Percentiles rank a stretch among this genome's conserved stretches.
Conservation (phyloP, 2,113 vertebrate species). For the Nanorana parkeri region DNA sequence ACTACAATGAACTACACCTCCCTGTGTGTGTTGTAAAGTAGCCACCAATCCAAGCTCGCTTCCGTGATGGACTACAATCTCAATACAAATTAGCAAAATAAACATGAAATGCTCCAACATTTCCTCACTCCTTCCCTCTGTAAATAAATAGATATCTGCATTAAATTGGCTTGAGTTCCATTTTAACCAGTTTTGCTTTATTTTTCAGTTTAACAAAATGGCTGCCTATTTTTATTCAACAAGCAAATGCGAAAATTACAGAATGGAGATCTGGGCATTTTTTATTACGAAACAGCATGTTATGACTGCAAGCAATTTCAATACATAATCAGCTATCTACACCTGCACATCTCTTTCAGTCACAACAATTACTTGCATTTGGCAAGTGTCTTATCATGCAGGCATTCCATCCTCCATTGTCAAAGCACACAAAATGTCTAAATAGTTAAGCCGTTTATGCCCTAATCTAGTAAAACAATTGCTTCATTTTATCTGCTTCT, state of each 20-base stretch:
- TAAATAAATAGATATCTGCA: too few relatives aligned
- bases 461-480: slow-evolving; percentile 81
- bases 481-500: slow-evolving; percentile 68
- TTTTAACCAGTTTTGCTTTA: not conserved
- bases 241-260: too few relatives aligned
- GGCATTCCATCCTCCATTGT: slow-evolving; percentile 75
- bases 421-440: slow-evolving; percentile 77
- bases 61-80: too few relatives aligned
- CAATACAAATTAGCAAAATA: too few relatives aligned
- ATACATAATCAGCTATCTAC: slow-evolving; percentile 79
- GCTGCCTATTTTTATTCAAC: not conserved
- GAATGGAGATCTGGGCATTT: not conserved
- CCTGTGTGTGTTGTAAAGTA: too few relatives aligned
- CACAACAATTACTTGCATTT: slow-evolving; percentile 68
- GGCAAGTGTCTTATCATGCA: slow-evolving; percentile 8
- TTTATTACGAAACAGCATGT: slow-evolving; percentile 65
- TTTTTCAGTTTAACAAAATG: not conserved
- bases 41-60: too few relatives aligned
- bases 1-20: too few relatives aligned
- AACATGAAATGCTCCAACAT: too few relatives aligned
- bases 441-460: slow-evolving; percentile 71
- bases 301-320: slow-evolving; percentile 70
- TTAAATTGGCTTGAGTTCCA: too few relatives aligned
- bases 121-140: too few relatives aligned
- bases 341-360: slow-evolving; percentile 71